Evolutionary conservation across 1,140 invertebrate species (phyloP).

Genomic region (Microvelia longipes): DNA sequence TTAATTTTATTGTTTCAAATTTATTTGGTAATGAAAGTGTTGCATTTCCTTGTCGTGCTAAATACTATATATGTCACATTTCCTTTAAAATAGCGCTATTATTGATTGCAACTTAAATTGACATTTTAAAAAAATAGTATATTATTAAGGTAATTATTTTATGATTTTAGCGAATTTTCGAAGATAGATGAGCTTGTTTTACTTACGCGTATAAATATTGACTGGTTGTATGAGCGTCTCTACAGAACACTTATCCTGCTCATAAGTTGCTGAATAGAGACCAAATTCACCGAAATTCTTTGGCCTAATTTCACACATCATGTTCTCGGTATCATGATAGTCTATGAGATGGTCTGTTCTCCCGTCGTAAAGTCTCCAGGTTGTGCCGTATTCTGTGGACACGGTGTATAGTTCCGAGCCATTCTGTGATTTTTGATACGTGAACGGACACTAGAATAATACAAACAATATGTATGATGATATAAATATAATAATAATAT

Average conservation of each 20-base stretch:
- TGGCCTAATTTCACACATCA: constrained; percentile 39
- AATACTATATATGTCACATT: no score
- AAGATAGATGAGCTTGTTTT: no score
- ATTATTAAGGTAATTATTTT: no score
- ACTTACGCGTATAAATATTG: constrained; percentile 56
- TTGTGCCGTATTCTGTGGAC: constrained; percentile 15
- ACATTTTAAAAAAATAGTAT: no score
- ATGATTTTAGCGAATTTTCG: no score
- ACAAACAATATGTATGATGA: neutral
- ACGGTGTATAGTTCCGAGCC: constrained; percentile 11
- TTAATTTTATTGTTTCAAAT: no score
- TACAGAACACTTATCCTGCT: constrained; percentile 36
- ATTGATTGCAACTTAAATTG: no score
- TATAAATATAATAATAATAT: neutral
- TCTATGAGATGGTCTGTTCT: constrained; percentile 10
- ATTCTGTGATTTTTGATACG: constrained; percentile 8
- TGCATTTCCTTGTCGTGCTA: no score
- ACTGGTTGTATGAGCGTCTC: constrained; percentile 42
- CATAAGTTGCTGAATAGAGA: constrained; percentile 42
- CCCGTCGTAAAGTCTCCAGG: constrained; percentile 16
- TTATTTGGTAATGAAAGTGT: no score
- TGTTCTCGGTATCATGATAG: constrained; percentile 22
- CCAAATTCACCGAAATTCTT: constrained; percentile 50
- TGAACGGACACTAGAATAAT: constrained; percentile 19
- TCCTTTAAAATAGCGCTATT: no score